Conservation (phyloP, 2,113 vertebrate species). For the Charina bottae region DNA sequence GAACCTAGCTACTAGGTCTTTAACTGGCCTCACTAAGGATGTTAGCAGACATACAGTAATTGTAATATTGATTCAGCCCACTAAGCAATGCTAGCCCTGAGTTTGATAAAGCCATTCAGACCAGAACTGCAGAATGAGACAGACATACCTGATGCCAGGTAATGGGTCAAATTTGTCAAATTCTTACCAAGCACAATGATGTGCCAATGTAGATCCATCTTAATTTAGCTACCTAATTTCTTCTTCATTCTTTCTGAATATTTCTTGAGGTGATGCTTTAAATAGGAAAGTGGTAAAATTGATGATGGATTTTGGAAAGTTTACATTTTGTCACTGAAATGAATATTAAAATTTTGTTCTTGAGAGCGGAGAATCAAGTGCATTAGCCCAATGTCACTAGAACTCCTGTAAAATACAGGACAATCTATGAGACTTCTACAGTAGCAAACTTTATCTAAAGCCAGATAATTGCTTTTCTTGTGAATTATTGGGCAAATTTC, state of each 20-base stretch:
- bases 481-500: background rate
- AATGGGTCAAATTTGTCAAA: background rate
- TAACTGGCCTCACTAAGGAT: background rate
- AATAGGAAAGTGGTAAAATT: background rate
- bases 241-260: background rate
- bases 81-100: background rate
- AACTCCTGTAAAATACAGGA: constrained; percentile 20
- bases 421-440: constrained; percentile 36
- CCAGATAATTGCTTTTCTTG: background rate
- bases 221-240: background rate
- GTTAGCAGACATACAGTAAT: background rate
- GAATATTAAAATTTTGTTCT: constrained; percentile 49
- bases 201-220: background rate
- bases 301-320: background rate
- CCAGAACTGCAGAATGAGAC: background rate
- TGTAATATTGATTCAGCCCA: background rate
- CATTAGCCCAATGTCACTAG: constrained; percentile 18
- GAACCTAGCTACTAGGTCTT: background rate
- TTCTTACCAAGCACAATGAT: background rate
- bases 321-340: constrained; percentile 8
- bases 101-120: background rate
- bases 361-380: constrained; percentile 32
- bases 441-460: background rate
- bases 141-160: background rate
- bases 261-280: constrained; percentile 16